Evolutionary conservation across 2,797 vertebrate genomes (phyloP).

Genomic region (Mastacembelus armatus): DNA sequence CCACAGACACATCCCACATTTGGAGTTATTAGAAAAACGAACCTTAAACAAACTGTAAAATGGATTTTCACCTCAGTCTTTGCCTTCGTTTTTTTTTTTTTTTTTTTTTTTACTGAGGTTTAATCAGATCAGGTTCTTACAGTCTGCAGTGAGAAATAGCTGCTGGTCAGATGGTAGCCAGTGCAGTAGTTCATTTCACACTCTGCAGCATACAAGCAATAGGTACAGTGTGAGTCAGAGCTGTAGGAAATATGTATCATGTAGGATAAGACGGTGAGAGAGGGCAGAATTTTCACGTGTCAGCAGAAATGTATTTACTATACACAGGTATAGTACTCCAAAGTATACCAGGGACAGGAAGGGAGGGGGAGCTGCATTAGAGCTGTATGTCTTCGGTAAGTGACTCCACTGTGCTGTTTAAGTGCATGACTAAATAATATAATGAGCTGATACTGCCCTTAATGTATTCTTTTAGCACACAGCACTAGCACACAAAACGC

Average conservation of each 20-base stretch:
- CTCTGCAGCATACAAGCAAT: conserved; percentile 43
- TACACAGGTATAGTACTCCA: conserved; percentile 18
- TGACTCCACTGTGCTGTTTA: conserved; percentile 45
- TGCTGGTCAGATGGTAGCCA: conserved; percentile 53
- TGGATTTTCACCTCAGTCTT: conserved; percentile 7
- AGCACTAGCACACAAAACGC: conserved; percentile 40
- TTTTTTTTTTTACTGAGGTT: conserved; percentile 1
- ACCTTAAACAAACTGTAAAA: conserved; percentile 1
- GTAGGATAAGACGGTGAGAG: conserved; percentile 6
- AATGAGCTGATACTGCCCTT: conserved; percentile 59
- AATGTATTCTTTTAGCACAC: conserved; percentile 43
- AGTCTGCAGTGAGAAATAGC: conserved; percentile 29
- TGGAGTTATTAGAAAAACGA: conserved; percentile 17
- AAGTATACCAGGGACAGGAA: conserved; percentile 4
- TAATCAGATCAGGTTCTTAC: conserved; percentile 28
- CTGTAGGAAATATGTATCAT: conserved; percentile 36
- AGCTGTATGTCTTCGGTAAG: conserved; percentile 47
- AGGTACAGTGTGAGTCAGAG: conserved; percentile 50
- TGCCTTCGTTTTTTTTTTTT: neutral
- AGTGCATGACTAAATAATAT: conserved; percentile 26
- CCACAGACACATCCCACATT: conserved; percentile 3
- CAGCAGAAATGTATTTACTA: conserved; percentile 27
- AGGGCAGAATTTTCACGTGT: conserved; percentile 18
- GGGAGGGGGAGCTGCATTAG: conserved; percentile 25
- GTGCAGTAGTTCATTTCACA: conserved; percentile 50